Conservation (phyloP, 2,797 vertebrate genomes). For the Coracias cyanogaster region DNA sequence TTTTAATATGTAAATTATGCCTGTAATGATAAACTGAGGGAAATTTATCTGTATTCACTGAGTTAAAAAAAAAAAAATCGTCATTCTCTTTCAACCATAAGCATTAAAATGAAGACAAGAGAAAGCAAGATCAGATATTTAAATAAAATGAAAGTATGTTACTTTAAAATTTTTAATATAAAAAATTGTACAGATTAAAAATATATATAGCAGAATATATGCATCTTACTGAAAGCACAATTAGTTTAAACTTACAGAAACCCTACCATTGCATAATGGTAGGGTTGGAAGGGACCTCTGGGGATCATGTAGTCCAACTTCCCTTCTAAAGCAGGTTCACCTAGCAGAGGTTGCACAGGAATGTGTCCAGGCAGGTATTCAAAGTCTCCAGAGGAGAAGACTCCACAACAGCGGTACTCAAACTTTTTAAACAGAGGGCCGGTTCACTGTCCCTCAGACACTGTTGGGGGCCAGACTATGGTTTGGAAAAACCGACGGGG, state of each 20-base stretch:
- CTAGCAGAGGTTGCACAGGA: not conserved
- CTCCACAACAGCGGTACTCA: no score
- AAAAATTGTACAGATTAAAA: constrained; percentile 28
- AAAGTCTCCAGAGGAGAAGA: not conserved
- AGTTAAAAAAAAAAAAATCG: not conserved
- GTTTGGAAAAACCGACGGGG: no score
- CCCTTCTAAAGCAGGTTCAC: not conserved
- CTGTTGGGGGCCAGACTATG: no score
- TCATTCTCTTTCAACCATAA: not conserved
- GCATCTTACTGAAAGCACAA: not conserved
- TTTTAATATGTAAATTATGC: not conserved
- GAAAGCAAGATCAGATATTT: not conserved
- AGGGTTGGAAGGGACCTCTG: not conserved
- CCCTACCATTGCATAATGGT: not conserved
- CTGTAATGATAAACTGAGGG: not conserved
- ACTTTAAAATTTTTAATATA: not conserved
- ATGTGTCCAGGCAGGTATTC: not conserved
- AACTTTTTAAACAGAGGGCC: no score
- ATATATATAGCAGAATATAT: not conserved
- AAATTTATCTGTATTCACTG: not conserved
- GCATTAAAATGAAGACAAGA: not conserved
- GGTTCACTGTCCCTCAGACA: no score
- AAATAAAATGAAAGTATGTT: not conserved
- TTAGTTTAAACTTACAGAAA: not conserved
- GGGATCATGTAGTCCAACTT: not conserved